These are phyloP conservation scores for Crocuta crocuta DNA, from an alignment of 2,113 vertebrate species.

Conservation along the genomic window DNA sequence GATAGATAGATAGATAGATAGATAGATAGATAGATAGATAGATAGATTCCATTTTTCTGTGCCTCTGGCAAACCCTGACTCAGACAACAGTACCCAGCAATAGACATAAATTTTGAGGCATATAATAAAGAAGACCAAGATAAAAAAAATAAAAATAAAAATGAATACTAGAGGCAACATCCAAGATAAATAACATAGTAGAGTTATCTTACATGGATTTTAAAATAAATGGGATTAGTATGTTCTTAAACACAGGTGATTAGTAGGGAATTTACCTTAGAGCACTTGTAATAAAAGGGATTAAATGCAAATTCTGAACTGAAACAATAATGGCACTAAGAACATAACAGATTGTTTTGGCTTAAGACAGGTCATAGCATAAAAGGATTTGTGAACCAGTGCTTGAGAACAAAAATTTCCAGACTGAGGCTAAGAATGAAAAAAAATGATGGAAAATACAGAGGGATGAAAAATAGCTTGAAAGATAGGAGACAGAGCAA, in stretches of 20 bases:
- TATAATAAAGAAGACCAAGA: not conserved
- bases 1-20: not conserved
- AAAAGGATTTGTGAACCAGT: not conserved
- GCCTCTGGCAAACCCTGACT: not conserved
- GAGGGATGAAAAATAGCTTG: not conserved
- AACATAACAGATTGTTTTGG: not conserved
- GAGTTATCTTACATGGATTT: not conserved
- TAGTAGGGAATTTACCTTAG: not conserved
- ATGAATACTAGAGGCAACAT: not conserved
- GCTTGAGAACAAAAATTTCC: not conserved
- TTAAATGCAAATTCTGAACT: not conserved
- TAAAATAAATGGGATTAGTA: not conserved
- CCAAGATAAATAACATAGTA: not conserved
- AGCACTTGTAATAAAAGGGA: not conserved
- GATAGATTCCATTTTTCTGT: not conserved
- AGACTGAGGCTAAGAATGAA: not conserved
- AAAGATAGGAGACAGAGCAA: not conserved
- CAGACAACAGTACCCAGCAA: not conserved
- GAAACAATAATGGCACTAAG: not conserved
- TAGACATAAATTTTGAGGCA: not conserved
- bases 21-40: not conserved
- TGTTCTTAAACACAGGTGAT: not conserved
- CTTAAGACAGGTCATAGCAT: not conserved
- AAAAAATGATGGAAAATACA: not conserved
- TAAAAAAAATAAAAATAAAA: not conserved